phyloP scores from a whole-genome alignment of 2,113 vertebrate genomes.

The Phylloscopus whistleri region DNA sequence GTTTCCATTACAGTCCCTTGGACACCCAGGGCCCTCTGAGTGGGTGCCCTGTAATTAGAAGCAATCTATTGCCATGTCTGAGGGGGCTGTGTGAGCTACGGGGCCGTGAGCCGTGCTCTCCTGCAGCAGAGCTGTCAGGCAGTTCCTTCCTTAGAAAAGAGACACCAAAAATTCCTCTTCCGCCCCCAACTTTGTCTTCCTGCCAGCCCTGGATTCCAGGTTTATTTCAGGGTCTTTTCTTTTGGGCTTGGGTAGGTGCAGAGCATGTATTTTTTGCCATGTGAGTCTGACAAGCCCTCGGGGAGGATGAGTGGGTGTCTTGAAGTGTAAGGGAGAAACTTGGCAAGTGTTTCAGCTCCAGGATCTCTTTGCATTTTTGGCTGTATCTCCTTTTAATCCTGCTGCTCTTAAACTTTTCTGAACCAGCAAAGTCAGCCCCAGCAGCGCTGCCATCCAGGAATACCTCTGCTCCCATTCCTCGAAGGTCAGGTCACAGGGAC shows the following conservation, averaged over 20 bases:
- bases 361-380: slow-evolving; percentile 53
- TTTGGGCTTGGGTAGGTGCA: slow-evolving; percentile 48
- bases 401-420: slow-evolving; percentile 19
- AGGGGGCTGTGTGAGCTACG: not conserved
- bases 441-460: not conserved
- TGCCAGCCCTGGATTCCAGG: slow-evolving; percentile 58
- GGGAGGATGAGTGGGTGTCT: slow-evolving; percentile 60
- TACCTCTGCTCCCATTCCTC: not conserved
- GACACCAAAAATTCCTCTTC: slow-evolving; percentile 40
- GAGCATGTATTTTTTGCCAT: slow-evolving; percentile 53
- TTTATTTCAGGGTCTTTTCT: slow-evolving; percentile 63
- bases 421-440: not conserved
- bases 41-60: slow-evolving; percentile 34
- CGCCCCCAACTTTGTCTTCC: slow-evolving; percentile 38
- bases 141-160: slow-evolving; percentile 32
- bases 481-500: not conserved
- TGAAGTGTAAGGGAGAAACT: slow-evolving; percentile 44
- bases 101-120: not conserved
- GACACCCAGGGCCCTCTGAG: not conserved
- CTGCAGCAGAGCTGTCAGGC: slow-evolving; percentile 33
- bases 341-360: slow-evolving; percentile 17
- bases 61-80: not conserved
- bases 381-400: slow-evolving; percentile 33
- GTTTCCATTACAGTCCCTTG: not conserved
- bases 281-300: slow-evolving; percentile 62